These are phyloP conservation scores for Grammomys surdaster DNA, from an alignment of 2,113 vertebrate species.

Conservation along the genomic window DNA sequence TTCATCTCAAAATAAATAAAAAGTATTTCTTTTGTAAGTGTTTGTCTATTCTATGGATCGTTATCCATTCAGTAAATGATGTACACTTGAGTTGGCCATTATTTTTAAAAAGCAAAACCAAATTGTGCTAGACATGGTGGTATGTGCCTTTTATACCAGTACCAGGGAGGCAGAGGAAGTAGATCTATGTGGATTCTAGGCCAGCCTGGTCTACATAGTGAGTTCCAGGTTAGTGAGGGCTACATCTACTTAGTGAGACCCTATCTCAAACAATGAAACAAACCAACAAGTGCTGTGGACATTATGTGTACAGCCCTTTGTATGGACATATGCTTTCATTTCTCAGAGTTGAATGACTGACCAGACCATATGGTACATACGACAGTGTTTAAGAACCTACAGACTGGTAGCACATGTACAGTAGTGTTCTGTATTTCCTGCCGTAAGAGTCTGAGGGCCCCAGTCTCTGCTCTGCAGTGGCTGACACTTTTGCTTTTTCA, in stretches of 20 bases:
- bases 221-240: neutral
- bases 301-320: neutral
- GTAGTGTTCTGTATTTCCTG: neutral
- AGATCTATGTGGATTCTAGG: neutral
- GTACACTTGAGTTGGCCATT: neutral
- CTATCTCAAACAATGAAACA: neutral
- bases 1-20: neutral
- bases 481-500: neutral
- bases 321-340: neutral
- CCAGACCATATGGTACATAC: neutral
- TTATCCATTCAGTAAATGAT: neutral
- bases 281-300: neutral
- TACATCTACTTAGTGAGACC: neutral
- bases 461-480: neutral
- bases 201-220: neutral
- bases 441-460: neutral
- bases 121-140: neutral
- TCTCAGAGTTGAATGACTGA: neutral
- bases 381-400: neutral
- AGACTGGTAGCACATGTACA: neutral
- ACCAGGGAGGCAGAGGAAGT: neutral
- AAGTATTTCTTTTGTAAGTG: neutral
- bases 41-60: neutral
- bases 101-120: neutral
- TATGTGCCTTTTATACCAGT: too few relatives aligned